A percentile compares a stretch with the other conserved stretches of the same genome.
Evolutionary conservation across 2,888 invertebrate genomes (phyloP).

Genomic region (Melanostoma scalare): DNA sequence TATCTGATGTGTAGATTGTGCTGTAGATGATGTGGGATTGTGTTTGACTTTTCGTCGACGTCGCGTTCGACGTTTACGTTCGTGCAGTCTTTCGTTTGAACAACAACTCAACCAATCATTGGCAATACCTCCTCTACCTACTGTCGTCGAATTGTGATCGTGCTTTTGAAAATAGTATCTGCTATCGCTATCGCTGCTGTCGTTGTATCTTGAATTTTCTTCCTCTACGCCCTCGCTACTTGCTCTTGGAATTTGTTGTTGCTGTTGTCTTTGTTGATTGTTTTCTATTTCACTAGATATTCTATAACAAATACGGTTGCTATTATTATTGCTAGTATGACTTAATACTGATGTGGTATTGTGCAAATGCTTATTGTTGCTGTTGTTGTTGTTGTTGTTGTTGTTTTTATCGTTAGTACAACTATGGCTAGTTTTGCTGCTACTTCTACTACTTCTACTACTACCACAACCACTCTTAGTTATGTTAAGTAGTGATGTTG

Average conservation of each 20-base stretch:
- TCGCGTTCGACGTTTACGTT: slow-evolving; percentile 79
- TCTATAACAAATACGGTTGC: slow-evolving; percentile 58
- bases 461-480: slow-evolving; percentile 36
- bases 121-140: neutral
- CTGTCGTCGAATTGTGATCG: neutral
- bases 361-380: slow-evolving; percentile 69
- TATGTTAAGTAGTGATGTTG: slow-evolving; percentile 19
- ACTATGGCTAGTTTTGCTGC: slow-evolving; percentile 67
- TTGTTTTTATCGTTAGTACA: slow-evolving; percentile 51
- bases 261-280: slow-evolving; percentile 75
- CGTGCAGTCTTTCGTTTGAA: slow-evolving; percentile 79
- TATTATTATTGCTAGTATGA: slow-evolving; percentile 64
- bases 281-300: slow-evolving; percentile 57
- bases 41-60: slow-evolving; percentile 77
- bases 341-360: slow-evolving; percentile 62
- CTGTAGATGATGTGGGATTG: slow-evolving; percentile 28
- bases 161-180: slow-evolving; percentile 46
- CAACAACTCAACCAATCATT: slow-evolving; percentile 58
- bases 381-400: slow-evolving; percentile 46
- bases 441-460: slow-evolving; percentile 59
- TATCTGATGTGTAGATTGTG: slow-evolving; percentile 19
- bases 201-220: slow-evolving; percentile 64
- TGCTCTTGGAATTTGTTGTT: slow-evolving; percentile 68
- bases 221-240: slow-evolving; percentile 53
- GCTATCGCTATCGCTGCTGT: slow-evolving; percentile 39